These are phyloP conservation scores for Pseudopodoces humilis DNA, from an alignment of 2,113 vertebrate species.

Conservation along the genomic window DNA sequence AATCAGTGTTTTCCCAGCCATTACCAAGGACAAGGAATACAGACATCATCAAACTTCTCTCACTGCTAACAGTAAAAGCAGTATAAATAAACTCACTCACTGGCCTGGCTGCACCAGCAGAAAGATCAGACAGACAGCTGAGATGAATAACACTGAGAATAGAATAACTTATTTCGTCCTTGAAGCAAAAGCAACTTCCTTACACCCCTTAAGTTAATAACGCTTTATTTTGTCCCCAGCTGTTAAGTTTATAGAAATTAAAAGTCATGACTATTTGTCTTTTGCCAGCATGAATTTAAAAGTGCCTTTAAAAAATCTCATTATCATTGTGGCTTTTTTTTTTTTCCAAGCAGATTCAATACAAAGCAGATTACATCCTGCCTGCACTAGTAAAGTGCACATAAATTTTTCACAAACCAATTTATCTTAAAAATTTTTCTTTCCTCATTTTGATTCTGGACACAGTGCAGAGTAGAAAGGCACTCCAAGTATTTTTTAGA, in stretches of 20 bases:
- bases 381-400: conserved; percentile 73
- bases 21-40: neutral
- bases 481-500: conserved; percentile 62
- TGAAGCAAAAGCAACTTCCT: conserved; percentile 75
- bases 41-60: neutral
- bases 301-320: conserved; percentile 80
- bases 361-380: conserved; percentile 80
- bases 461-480: conserved; percentile 62
- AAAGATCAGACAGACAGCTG: conserved; percentile 30
- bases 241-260: conserved; percentile 81
- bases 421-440: conserved; percentile 78
- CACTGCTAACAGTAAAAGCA: neutral
- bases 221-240: conserved; percentile 75
- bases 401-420: conserved; percentile 84
- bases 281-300: conserved; percentile 79
- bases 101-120: conserved; percentile 20
- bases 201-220: conserved; percentile 71
- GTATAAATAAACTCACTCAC: conserved; percentile 20
- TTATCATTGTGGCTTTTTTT: conserved; percentile 68
- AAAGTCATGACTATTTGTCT: conserved; percentile 80
- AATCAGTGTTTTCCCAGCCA: neutral
- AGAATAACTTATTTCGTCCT: conserved; percentile 66
- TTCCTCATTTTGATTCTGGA: conserved; percentile 73
- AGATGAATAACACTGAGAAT: conserved; percentile 45
- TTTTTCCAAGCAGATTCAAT: conserved; percentile 71